Conservation (phyloP, 1,140 invertebrate genomes). For the Euura lappo region DNA sequence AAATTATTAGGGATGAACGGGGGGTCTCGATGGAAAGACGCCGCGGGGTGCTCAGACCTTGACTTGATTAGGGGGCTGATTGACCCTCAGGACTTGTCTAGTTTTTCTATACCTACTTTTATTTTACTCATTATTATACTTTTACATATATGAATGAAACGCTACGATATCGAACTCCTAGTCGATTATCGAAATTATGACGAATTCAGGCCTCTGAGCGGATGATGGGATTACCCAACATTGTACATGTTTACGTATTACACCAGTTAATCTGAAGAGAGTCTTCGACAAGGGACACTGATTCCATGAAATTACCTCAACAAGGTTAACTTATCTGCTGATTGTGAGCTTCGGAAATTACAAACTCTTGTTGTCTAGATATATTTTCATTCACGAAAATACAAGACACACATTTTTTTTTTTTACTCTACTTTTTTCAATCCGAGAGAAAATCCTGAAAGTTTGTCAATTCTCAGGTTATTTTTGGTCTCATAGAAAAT, state of each 20-base stretch:
- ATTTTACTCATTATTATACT: no score
- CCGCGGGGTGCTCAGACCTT: neutral
- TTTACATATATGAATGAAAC: no score
- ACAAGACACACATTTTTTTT: no score
- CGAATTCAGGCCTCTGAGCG: no score
- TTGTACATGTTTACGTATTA: neutral
- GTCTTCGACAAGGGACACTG: neutral
- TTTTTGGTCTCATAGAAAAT: no score
- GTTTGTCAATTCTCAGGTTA: no score
- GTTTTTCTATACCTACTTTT: neutral
- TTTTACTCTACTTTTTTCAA: no score
- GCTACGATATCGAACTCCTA: no score
- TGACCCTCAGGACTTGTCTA: neutral
- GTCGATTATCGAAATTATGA: no score
- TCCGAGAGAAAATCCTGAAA: no score
- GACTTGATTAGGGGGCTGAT: neutral
- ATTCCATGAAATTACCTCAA: neutral
- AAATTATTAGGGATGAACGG: slow-evolving; percentile 3
- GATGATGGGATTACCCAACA: neutral
- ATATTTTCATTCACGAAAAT: neutral
- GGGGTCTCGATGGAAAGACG: neutral
- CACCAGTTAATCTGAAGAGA: neutral
- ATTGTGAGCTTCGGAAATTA: neutral
- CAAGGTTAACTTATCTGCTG: neutral
- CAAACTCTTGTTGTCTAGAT: neutral